phyloP scores from a whole-genome alignment of 2,113 vertebrate species.

The Lynx canadensis region DNA sequence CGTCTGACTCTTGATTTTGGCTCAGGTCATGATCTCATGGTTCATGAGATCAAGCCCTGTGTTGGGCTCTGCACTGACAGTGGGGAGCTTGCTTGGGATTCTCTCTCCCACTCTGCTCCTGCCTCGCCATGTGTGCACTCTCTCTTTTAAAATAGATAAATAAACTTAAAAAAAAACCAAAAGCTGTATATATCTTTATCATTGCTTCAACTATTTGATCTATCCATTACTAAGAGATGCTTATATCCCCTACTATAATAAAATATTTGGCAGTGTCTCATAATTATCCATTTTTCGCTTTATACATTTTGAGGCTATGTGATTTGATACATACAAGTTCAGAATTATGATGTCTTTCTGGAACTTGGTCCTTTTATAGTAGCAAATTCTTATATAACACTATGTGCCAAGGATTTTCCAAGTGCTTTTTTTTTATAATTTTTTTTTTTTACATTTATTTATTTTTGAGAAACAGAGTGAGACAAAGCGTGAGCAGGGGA shows the following conservation, averaged over 20 bases:
- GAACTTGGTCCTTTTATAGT: background rate
- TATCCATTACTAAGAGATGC: background rate
- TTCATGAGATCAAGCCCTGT: too few species aligned
- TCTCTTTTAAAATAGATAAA: too few species aligned
- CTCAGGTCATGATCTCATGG: too few species aligned
- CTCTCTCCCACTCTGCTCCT: too few species aligned
- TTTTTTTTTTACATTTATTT: too few species aligned
- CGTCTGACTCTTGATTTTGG: too few species aligned
- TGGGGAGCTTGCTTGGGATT: too few species aligned
- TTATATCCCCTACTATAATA: background rate
- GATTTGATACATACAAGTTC: background rate
- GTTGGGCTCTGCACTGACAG: too few species aligned
- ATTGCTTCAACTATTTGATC: background rate
- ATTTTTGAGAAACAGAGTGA: too few species aligned
- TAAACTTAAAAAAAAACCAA: too few species aligned
- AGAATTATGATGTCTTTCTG: background rate
- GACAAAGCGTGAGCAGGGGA: too few species aligned
- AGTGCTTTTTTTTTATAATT: background rate
- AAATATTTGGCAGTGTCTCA: background rate
- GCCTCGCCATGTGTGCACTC: too few species aligned
- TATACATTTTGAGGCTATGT: background rate
- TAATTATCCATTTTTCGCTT: background rate
- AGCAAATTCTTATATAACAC: background rate
- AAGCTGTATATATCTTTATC: background rate
- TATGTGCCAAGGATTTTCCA: background rate